Evolutionary conservation across 2,113 vertebrate species (phyloP).

Genomic region (Meleagris gallopavo): DNA sequence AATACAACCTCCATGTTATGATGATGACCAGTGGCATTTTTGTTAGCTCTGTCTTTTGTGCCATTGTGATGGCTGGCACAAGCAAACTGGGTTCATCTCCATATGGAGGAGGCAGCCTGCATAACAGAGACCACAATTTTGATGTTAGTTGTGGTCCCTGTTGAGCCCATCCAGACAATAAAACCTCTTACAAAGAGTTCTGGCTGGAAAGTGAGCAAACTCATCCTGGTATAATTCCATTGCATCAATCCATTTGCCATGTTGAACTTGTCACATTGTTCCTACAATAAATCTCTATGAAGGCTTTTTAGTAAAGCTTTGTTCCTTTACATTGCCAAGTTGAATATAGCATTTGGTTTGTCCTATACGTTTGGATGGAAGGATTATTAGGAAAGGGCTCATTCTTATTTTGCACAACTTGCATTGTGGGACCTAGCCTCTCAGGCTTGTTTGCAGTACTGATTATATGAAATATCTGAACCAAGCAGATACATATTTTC

Average conservation of each 20-base stretch:
- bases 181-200: neutral
- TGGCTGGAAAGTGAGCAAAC: neutral
- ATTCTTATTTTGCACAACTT: neutral
- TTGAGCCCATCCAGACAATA: neutral
- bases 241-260: neutral
- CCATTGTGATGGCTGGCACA: slow-evolving; percentile 39
- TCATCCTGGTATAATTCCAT: neutral
- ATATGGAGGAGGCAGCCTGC: neutral
- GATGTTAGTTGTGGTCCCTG: neutral
- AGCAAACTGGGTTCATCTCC: neutral
- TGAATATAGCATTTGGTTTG: neutral
- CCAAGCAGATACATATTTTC: neutral
- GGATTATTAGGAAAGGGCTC: neutral
- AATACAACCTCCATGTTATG: neutral
- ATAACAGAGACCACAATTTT: neutral
- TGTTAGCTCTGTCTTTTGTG: neutral
- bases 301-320: neutral
- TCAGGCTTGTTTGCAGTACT: neutral
- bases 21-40: slow-evolving; percentile 30
- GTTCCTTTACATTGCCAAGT: neutral
- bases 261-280: neutral
- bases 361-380: neutral
- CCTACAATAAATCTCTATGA: neutral
- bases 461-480: neutral
- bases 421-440: neutral